These are phyloP conservation scores for Erannis defoliaria DNA, from an alignment of 2,888 invertebrate species.

Conservation along the genomic window DNA sequence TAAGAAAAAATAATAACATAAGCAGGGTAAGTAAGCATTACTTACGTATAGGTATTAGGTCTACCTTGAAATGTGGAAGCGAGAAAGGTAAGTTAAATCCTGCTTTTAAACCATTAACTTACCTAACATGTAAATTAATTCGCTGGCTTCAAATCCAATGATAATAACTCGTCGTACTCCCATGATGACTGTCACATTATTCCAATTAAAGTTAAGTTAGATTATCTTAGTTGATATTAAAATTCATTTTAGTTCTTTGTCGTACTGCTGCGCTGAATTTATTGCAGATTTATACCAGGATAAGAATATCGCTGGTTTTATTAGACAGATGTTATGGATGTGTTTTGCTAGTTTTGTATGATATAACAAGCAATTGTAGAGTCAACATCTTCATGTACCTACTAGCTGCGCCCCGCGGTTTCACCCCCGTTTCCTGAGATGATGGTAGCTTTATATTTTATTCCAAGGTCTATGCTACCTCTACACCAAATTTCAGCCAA, in stretches of 20 bases:
- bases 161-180: slow-evolving; percentile 13
- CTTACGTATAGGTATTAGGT: too few species aligned
- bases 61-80: too few species aligned
- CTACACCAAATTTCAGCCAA: too few species aligned
- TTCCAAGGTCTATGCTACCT: too few species aligned
- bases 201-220: slow-evolving; percentile 27
- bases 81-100: background rate
- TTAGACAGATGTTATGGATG: slow-evolving; percentile 22
- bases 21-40: too few species aligned
- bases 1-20: too few species aligned
- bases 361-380: background rate
- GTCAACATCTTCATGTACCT: background rate
- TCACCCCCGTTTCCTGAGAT: too few species aligned
- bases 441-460: too few species aligned
- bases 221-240: slow-evolving; percentile 31
- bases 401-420: too few species aligned
- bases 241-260: slow-evolving; percentile 29
- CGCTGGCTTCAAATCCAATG: slow-evolving; percentile 27
- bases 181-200: slow-evolving; percentile 27
- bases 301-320: slow-evolving; percentile 30
- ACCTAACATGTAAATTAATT: slow-evolving; percentile 22
- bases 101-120: background rate
- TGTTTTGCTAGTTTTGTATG: background rate
- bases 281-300: slow-evolving; percentile 28
- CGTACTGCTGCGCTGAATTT: slow-evolving; percentile 24